Percentiles rank a stretch among this genome's conserved stretches.
These are phyloP conservation scores for Euphonia xanthogaster DNA, from an alignment of 2,797 vertebrate species.

Conservation along the genomic window DNA sequence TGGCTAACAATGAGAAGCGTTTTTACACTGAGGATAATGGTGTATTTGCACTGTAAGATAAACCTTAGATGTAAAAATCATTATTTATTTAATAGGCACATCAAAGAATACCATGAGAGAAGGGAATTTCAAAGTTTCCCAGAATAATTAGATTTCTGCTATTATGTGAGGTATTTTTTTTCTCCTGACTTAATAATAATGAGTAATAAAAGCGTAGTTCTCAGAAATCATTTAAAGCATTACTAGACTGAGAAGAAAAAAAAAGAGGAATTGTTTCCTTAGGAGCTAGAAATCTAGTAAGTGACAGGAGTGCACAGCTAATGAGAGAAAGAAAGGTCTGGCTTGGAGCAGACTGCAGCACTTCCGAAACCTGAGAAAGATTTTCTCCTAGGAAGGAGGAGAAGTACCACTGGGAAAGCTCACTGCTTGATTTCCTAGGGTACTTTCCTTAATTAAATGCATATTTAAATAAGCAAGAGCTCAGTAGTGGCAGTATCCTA, in stretches of 20 bases:
- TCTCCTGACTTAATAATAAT: not conserved
- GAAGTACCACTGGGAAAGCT: not conserved
- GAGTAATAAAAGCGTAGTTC: not conserved
- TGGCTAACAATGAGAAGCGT: slow-evolving; percentile 33
- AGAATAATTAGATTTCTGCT: slow-evolving; percentile 40
- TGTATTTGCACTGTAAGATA: slow-evolving; percentile 15
- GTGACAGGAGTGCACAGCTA: not conserved
- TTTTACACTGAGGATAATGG: slow-evolving; percentile 18
- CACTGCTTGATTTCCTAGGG: not conserved
- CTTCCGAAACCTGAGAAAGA: not conserved
- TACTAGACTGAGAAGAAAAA: not conserved
- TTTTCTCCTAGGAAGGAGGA: not conserved
- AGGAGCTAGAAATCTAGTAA: not conserved
- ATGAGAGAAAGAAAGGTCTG: not conserved
- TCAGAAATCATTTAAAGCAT: not conserved
- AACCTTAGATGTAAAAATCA: slow-evolving; percentile 41
- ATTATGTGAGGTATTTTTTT: not conserved
- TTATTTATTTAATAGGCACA: slow-evolving; percentile 47
- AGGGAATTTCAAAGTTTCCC: slow-evolving; percentile 36
- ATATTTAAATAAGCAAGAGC: slow-evolving; percentile 39
- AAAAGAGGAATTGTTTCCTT: not conserved
- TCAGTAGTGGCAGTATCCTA: not conserved
- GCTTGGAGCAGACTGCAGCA: not conserved
- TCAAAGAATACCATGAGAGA: slow-evolving; percentile 32
- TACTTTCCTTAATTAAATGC: slow-evolving; percentile 6